phyloP scores from a whole-genome alignment of 1,140 invertebrate genomes.

The Olivierus martensii region DNA sequence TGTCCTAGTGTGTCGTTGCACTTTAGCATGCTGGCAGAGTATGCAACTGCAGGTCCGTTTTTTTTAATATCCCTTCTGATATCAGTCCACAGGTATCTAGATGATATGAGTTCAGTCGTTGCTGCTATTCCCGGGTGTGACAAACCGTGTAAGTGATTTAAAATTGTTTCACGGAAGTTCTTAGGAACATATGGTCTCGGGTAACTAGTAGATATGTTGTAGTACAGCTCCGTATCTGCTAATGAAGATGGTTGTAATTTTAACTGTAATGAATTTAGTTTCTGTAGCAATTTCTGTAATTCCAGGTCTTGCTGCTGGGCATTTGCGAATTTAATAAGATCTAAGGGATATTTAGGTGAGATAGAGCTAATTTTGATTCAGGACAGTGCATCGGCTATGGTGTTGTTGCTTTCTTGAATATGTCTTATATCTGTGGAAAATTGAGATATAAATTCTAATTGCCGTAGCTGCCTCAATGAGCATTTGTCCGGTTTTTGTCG shows the following conservation, averaged over 20 bases:
- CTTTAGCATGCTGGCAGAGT: not conserved
- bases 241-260: not conserved
- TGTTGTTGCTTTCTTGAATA: slow-evolving; percentile 26
- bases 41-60: not conserved
- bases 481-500: slow-evolving; percentile 12
- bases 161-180: not conserved
- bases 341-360: too few relatives aligned
- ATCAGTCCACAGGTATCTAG: not conserved
- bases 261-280: not conserved
- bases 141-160: not conserved
- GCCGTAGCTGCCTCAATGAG: slow-evolving; percentile 17
- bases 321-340: too few relatives aligned
- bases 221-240: not conserved
- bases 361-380: not conserved
- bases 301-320: not conserved
- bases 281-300: not conserved
- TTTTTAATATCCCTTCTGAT: not conserved
- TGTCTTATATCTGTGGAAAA: slow-evolving; percentile 28
- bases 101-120: not conserved
- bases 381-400: slow-evolving; percentile 7
- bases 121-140: not conserved
- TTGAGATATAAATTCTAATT: slow-evolving; percentile 31
- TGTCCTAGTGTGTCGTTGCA: not conserved
- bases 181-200: not conserved
- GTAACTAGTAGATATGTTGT: not conserved